Base-by-base conservation (phyloP, 2,797 vertebrate species). In the Rhodeus uyekii region DNA sequence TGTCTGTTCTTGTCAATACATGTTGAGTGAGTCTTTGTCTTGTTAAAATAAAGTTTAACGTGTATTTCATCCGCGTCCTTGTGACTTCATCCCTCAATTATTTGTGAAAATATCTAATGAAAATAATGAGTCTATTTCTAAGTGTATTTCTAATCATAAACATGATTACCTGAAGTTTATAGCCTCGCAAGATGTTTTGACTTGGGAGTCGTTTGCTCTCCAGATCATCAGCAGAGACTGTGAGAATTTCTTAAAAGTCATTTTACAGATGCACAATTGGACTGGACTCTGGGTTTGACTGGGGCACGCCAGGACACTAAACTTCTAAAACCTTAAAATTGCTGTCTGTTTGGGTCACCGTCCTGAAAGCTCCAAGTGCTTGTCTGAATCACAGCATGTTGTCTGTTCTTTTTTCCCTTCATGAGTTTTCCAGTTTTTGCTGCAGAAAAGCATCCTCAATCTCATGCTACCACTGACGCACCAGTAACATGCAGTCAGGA, bases 211-310 rank as follows among this genome's bases (percentile, higher is more conserved):
- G 6, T 27, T 38, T 50, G 53, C 32, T 53, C n/a, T 64, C 61
- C 44, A 27, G 16, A 3, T 61, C 5, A 72, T 46, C 39, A 19
- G 36, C 4, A 53, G 44, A 36, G 2, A 73, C n/a, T n/a, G 29
- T 46, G 53, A 27, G 39, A 4, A 7, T 7, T 78, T 80, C 24
- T 50, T 19, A 44, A 34, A 72, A 80, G 58, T 27, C 2, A 0
- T 75, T 81, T 81, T 19, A 82, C 80, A 82, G 80, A 68, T 68
- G 61, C 36, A 1, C 80, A 29, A 3, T 65, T 42, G 61, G 61
- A 81, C 71, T 14, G 24, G 9, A 24, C 16, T 58, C 8, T 74
- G 71, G 42, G 22, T 34, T 46, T 44, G 29, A 34, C 53, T 9
- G 58, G 27, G 75, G 7, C 39, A 34, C 3, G 2, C 38, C 19